Base-by-base conservation (phyloP, 1,140 invertebrate species). In the Bombus fervidus region DNA sequence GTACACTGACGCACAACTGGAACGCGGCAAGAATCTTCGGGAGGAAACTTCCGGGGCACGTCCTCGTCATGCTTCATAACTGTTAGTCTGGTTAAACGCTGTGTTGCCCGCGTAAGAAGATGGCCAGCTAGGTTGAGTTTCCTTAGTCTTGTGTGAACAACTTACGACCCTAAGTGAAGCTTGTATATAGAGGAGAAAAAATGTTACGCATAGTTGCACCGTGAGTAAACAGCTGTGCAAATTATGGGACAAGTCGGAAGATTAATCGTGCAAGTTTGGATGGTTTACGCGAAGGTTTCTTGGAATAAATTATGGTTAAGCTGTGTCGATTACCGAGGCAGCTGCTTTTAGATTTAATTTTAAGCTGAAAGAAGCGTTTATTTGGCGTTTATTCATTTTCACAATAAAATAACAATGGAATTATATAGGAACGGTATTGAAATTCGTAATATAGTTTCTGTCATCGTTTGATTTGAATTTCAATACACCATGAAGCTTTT, bases 41-140 rank as follows among this genome's bases (percentile, higher is more conserved):
- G 39, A 47, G 47, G 74, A 47, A 88, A 88, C 87, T 88, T 87
- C 39, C n/a, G 85, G 47, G 37, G 74, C 85, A 81, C 87, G 85
- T 88, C 68, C 78, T 31, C 59, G 57, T 10, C 78, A 41, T 87
- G 78, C 74, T 62, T 88, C 85, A 83, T 78, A 53, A 81, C 66
- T 86, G 86, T 83, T 87, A 87, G 79, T 69, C 53, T 68, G 80
- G 74, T 87, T 88, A 83, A 87, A 88, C 53, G 37, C 39, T n/a
- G 31, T 18, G 31, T 18, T 57, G 34, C 2, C 25, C 22, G n/a
- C 12, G n/a, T 66, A 79, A 79, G 77, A 68, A 79, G 62, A 43
- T 79, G 10, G 37, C 39, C 39, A 5, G 39, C 10, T 10, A 79
- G 6, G 76, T 9, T n/a, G 28, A 78, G 59, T 78, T 64, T 34